Conservation (phyloP, 2,113 vertebrate genomes). For the Scytalopus superciliaris region DNA sequence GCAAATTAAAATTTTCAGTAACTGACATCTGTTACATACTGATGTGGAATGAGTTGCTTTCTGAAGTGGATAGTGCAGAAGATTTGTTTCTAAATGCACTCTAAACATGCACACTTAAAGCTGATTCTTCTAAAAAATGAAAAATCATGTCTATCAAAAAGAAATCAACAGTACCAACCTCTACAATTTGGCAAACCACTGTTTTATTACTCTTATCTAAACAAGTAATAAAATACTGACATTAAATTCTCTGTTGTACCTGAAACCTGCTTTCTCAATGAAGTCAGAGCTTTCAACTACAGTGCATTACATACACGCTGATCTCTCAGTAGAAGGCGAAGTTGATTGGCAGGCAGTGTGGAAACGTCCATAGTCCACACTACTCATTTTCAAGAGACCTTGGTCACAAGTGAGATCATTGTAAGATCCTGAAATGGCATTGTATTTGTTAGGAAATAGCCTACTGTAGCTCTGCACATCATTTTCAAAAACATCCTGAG, state of each 20-base stretch:
- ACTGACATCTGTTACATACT: background rate
- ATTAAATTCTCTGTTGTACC: background rate
- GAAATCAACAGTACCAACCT: background rate
- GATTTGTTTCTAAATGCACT: background rate
- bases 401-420: background rate
- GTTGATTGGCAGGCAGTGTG: background rate
- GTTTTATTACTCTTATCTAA: background rate
- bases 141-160: background rate
- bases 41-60: background rate
- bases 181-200: background rate
- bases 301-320: background rate
- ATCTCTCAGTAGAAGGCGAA: background rate
- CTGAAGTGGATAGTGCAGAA: background rate
- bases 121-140: background rate
- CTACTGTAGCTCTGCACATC: background rate
- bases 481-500: background rate
- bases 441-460: background rate
- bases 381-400: accelerated
- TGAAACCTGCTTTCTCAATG: background rate
- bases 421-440: background rate
- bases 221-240: background rate
- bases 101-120: background rate
- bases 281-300: background rate
- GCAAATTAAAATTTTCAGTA: constrained; percentile 33
- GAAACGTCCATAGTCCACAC: background rate